Evolutionary conservation across 2,113 vertebrate species (phyloP).

Genomic region (Platichthys flesus): DNA sequence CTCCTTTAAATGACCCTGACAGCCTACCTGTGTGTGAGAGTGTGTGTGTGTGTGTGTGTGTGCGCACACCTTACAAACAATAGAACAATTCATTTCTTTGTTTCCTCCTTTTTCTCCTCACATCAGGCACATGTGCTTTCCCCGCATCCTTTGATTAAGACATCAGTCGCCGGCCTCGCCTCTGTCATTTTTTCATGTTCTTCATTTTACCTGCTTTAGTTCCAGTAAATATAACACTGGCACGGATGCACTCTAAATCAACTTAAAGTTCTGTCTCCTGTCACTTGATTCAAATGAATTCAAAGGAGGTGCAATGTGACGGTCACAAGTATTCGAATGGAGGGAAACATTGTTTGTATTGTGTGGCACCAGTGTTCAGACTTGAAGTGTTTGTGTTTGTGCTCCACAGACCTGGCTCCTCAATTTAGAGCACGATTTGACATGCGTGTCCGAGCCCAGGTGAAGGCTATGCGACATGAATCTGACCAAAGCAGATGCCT

Average conservation of each 20-base stretch:
- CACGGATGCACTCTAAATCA: neutral
- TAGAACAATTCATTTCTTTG: slow-evolving; percentile 7
- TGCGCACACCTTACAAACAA: slow-evolving; percentile 12
- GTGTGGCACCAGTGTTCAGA: neutral
- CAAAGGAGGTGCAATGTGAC: neutral
- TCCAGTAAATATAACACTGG: neutral
- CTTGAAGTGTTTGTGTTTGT: neutral
- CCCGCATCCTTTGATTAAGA: slow-evolving; percentile 17
- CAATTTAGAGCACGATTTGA: too few species aligned
- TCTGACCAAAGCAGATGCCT: too few species aligned
- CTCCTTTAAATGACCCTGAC: slow-evolving; percentile 39
- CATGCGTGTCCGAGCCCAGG: too few species aligned
- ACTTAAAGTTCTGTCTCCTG: neutral
- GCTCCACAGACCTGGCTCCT: neutral
- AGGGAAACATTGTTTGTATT: neutral
- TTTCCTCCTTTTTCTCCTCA: neutral
- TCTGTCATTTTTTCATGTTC: slow-evolving; percentile 2
- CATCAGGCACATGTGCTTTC: slow-evolving; percentile 22
- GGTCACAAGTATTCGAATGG: neutral
- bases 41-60: neutral
- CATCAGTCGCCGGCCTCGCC: slow-evolving; percentile 1
- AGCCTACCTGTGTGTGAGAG: neutral
- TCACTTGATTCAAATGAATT: slow-evolving; percentile 3
- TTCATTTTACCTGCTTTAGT: neutral
- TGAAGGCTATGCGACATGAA: too few species aligned